Percentiles rank a stretch among this genome's conserved stretches.
Conservation (phyloP, 2,888 invertebrate genomes). For the Orchestes rusci region DNA sequence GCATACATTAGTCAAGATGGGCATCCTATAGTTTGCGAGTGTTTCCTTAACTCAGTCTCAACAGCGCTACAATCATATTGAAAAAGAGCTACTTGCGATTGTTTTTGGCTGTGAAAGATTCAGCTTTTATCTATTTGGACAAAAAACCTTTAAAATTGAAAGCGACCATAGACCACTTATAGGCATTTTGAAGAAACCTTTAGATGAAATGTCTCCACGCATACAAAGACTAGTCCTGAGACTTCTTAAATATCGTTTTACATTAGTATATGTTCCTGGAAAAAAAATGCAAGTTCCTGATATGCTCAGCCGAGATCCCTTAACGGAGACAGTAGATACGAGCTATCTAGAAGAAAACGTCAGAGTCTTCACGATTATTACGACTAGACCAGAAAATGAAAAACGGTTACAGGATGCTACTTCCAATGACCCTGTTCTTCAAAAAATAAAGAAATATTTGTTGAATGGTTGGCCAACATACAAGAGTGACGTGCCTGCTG, state of each 20-base stretch:
- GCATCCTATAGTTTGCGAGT: constrained; percentile 21
- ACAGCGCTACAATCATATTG: constrained; percentile 27
- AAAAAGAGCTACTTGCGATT: constrained; percentile 31
- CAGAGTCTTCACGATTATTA: constrained; percentile 2
- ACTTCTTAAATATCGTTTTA: constrained; percentile 21
- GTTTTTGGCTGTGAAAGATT: constrained; percentile 29
- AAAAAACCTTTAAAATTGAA: constrained; percentile 16
- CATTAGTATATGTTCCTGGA: constrained; percentile 24
- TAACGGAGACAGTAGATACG: constrained; percentile 7
- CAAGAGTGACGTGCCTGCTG: constrained; percentile 4
- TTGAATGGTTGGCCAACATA: constrained; percentile 17
- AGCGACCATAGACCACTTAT: constrained; percentile 27
- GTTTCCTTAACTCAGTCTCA: constrained; percentile 23
- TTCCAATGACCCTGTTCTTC: background rate
- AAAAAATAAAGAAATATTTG: constrained; percentile 13
- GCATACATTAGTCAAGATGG: constrained; percentile 20
- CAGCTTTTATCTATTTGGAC: constrained; percentile 23
- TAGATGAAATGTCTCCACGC: constrained; percentile 26
- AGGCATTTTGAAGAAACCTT: constrained; percentile 25
- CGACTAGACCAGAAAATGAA: background rate
- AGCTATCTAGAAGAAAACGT: background rate
- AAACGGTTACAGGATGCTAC: background rate
- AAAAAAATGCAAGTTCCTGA: constrained; percentile 21
- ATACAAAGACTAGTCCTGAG: constrained; percentile 25
- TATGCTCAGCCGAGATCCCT: constrained; percentile 14